These are phyloP conservation scores for Halichoerus grypus DNA, from an alignment of 2,113 vertebrate genomes.

Conservation along the genomic window DNA sequence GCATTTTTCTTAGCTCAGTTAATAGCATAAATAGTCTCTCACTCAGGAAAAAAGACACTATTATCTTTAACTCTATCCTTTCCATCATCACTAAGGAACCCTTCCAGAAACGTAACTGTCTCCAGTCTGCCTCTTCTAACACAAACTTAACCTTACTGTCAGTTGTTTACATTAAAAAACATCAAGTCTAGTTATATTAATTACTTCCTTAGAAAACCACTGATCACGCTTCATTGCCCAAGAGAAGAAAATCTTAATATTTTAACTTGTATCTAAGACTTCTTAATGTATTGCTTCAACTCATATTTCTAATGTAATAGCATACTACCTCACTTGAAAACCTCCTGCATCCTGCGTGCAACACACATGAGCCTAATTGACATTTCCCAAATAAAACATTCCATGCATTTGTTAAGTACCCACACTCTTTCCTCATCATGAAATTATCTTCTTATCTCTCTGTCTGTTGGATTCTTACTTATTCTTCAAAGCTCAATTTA, in stretches of 20 bases:
- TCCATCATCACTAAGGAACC: neutral
- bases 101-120: neutral
- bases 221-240: neutral
- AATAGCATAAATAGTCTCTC: slow-evolving; percentile 52
- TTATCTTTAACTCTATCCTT: neutral
- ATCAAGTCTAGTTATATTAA: neutral
- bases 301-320: neutral
- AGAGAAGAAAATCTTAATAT: neutral
- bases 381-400: neutral
- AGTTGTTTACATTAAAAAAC: neutral
- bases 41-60: neutral
- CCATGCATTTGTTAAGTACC: neutral
- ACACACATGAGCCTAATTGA: neutral
- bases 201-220: neutral
- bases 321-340: neutral
- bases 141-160: neutral
- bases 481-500: neutral
- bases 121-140: neutral
- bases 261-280: neutral
- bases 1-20: slow-evolving; percentile 46
- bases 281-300: neutral
- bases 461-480: neutral
- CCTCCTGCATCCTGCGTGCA: neutral
- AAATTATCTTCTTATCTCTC: neutral
- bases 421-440: neutral